phyloP scores from a whole-genome alignment of 2,888 invertebrate species.

The Polydrusus cervinus region DNA sequence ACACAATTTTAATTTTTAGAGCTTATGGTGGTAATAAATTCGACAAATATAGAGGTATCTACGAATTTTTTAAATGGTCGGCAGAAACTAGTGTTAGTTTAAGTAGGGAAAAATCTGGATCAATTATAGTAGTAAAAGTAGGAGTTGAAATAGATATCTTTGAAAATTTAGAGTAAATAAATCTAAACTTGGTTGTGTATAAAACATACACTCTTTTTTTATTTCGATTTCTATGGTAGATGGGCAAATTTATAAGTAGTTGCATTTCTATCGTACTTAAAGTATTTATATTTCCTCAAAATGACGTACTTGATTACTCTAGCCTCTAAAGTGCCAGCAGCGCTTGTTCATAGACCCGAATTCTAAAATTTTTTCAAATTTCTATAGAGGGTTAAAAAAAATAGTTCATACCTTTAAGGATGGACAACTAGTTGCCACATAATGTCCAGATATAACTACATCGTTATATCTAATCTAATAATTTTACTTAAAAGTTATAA shows the following conservation, averaged over 20 bases:
- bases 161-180: not conserved
- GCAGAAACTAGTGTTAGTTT: conserved; percentile 22
- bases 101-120: conserved; percentile 19
- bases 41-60: not conserved
- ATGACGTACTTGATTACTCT: too few relatives aligned
- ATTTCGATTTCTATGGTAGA: not conserved
- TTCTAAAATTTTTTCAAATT: too few relatives aligned
- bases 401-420: too few relatives aligned
- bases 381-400: too few relatives aligned
- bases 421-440: too few relatives aligned
- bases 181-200: conserved; percentile 1
- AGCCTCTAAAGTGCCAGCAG: too few relatives aligned
- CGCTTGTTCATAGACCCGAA: too few relatives aligned
- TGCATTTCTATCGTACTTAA: too few relatives aligned
- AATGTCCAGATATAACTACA: too few relatives aligned
- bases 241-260: not conserved
- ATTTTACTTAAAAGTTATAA: too few relatives aligned
- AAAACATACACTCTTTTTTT: not conserved
- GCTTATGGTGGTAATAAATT: conserved; percentile 23
- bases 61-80: conserved; percentile 19
- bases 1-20: conserved; percentile 16
- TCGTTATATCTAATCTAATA: too few relatives aligned
- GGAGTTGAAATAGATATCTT: conserved; percentile 3
- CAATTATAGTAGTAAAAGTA: conserved; percentile 26
- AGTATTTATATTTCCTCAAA: too few relatives aligned